A percentile compares a stretch with the other conserved stretches of the same genome.
Evolutionary conservation across 1,140 invertebrate genomes (phyloP).

Genomic region (Heliconius congener): DNA sequence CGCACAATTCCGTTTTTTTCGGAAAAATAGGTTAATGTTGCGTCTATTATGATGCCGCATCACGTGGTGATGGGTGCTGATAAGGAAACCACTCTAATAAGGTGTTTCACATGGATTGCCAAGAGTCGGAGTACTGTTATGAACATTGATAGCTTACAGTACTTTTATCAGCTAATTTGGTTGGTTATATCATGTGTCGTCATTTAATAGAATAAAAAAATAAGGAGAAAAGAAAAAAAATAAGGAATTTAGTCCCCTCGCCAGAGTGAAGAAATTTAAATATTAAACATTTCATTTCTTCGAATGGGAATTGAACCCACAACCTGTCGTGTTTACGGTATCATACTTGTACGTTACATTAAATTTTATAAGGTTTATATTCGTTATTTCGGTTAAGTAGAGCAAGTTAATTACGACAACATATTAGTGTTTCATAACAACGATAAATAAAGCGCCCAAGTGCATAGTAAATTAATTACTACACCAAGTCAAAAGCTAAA

Average conservation of each 20-base stretch:
- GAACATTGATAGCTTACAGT: not conserved
- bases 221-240: no score
- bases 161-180: not conserved
- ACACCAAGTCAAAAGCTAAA: conserved; percentile 5
- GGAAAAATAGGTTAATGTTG: conserved; percentile 62
- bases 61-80: conserved; percentile 42
- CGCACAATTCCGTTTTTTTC: conserved; percentile 42
- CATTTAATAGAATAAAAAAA: no score
- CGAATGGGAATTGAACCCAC: no score
- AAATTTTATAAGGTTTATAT: not conserved
- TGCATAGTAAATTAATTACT: conserved; percentile 8
- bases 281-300: no score
- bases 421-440: not conserved
- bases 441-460: not conserved
- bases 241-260: no score
- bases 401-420: not conserved
- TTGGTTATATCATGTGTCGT: not conserved
- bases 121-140: conserved; percentile 17
- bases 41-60: conserved; percentile 39
- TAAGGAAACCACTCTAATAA: conserved; percentile 39
- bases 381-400: not conserved
- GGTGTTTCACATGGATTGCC: conserved; percentile 27
- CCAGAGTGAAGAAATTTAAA: no score
- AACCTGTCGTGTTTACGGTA: no score
- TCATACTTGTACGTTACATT: no score